Evolutionary conservation across 2,113 vertebrate species (phyloP).

Genomic region (Nyctereutes procyonoides): DNA sequence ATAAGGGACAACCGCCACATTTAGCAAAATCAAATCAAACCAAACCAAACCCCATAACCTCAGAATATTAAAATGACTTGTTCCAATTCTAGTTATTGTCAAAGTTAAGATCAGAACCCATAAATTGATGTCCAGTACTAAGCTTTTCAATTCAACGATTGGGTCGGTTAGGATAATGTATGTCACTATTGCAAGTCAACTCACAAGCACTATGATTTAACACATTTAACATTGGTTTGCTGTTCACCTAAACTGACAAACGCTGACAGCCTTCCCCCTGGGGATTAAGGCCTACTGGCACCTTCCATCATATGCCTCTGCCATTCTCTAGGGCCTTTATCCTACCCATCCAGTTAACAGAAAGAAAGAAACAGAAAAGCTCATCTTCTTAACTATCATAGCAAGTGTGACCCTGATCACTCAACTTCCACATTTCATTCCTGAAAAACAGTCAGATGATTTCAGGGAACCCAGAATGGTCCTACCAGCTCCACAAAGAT

Average conservation of each 20-base stretch:
- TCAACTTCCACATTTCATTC: background rate
- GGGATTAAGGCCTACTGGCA: background rate
- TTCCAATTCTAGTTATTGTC: background rate
- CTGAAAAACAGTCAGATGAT: background rate
- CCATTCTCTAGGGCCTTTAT: background rate
- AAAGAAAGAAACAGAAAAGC: background rate
- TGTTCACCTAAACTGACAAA: background rate
- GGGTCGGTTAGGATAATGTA: background rate
- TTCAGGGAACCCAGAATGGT: background rate
- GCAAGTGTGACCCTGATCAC: background rate
- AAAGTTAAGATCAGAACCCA: background rate
- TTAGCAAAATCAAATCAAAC: background rate
- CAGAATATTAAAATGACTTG: background rate
- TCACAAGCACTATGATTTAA: background rate
- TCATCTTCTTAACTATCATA: background rate
- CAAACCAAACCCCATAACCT: background rate
- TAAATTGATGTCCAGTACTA: background rate
- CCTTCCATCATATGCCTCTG: background rate
- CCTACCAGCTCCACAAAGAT: background rate
- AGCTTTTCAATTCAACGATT: background rate
- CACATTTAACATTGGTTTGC: background rate
- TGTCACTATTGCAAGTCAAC: background rate
- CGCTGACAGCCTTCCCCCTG: background rate
- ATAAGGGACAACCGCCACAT: background rate
- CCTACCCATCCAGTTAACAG: background rate